Evolutionary conservation across 2,113 vertebrate species (phyloP), one percentile per base, ranked within the genome.

Genomic region (Zosterops japonicus): DNA sequence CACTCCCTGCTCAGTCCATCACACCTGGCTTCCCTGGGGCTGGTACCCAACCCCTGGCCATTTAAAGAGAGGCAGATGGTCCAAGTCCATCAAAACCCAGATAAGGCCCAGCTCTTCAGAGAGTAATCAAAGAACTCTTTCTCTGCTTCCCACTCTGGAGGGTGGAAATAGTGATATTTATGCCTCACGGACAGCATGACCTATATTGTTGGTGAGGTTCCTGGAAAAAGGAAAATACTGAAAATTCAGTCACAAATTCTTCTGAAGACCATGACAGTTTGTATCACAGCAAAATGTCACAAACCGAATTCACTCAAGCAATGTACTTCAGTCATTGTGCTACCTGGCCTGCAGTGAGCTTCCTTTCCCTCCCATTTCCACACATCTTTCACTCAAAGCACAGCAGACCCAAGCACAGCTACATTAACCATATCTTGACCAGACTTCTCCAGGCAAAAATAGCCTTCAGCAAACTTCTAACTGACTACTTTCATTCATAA

Each of bases 401-500:
- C 68, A 64, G 72, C 60, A 89, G 31, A n/a, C 31, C 21, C 3
- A 2, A 63, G 60, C 41, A 39, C 0, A 2, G 31, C 70, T 71
- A 21, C 35, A 33, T 93, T 91, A 93, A 94, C 83, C 16, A 3
- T 76, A 19, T 89, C 74, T 39, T 67, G 68, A 72, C 89, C 56
- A 46, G 76, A 70, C 49, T 69, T 68, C 67, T 89, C 59, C 47
- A 94, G 80, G 68, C 59, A 89, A 89, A 85, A 95, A 69, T 29
- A 65, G 50, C 47, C 65, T 82, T 79, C 56, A 79, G 57, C 82
- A 60, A 87, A 63, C 35, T 64, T 24, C 50, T 23, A 14, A 77
- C 65, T 89, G 93, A 76, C 84, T 91, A 13, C 50, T 77, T 87
- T 53, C 87, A 67, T 91, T 92, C 89, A 79, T 71, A 84, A 91